Percentiles rank a stretch among this genome's conserved stretches.
phyloP scores from a whole-genome alignment of 2,797 vertebrate genomes.

The Lacerta bilineata region DNA sequence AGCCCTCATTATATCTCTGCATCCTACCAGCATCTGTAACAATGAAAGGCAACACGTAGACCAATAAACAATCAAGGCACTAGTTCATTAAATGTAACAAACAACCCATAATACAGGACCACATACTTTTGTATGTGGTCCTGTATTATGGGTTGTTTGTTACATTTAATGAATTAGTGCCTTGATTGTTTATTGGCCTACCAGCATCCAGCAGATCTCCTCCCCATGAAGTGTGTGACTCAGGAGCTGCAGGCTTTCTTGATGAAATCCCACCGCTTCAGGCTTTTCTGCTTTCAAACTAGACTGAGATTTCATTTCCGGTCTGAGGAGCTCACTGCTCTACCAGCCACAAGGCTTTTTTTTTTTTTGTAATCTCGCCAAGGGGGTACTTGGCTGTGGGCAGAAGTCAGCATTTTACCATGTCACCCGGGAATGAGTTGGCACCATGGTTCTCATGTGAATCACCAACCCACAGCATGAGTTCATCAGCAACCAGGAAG shows the following conservation, averaged over 20 bases:
- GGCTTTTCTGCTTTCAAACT: constrained; percentile 67
- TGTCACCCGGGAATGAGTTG: constrained; percentile 73
- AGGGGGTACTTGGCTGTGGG: constrained; percentile 60
- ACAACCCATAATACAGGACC: no score
- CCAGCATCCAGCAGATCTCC: not conserved
- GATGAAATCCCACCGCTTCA: constrained; percentile 54
- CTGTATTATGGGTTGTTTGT: no score
- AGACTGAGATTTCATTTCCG: constrained; percentile 70
- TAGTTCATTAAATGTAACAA: no score
- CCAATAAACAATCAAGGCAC: no score
- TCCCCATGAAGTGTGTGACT: constrained; percentile 45
- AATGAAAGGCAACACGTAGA: no score
- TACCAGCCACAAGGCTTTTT: constrained; percentile 69
- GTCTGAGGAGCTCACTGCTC: constrained; percentile 50
- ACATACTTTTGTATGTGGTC: no score
- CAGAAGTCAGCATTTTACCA: constrained; percentile 68
- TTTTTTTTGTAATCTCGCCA: constrained; percentile 62
- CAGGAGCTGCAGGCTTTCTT: constrained; percentile 64
- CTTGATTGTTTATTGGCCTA: not conserved
- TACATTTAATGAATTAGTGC: no score
- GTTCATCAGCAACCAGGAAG: constrained; percentile 69
- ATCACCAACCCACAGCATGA: constrained; percentile 70
- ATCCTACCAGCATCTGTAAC: not conserved
- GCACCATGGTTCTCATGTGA: constrained; percentile 66
- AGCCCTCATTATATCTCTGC: not conserved